These are phyloP conservation scores for Phasianus colchicus DNA, from an alignment of 2,113 vertebrate genomes.

Conservation along the genomic window DNA sequence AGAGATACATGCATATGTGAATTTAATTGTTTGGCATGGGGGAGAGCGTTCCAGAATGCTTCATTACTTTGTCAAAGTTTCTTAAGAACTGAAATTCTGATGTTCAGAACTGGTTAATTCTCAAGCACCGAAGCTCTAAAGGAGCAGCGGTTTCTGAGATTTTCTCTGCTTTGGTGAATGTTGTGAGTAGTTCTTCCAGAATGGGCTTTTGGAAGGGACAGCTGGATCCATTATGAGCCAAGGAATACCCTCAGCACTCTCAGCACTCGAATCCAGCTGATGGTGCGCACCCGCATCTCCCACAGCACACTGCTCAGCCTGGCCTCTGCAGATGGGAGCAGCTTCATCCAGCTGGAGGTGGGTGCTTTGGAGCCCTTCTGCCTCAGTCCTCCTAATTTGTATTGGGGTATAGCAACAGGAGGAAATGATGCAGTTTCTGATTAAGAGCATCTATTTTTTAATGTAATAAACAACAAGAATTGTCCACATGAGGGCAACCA, in stretches of 20 bases:
- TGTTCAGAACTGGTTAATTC: neutral
- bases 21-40: neutral
- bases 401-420: neutral
- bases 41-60: neutral
- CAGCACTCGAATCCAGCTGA: conserved; percentile 79
- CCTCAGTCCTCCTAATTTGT: neutral
- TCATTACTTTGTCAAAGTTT: neutral
- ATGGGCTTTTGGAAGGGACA: conserved; percentile 86
- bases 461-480: neutral
- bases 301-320: conserved; percentile 82
- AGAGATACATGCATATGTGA: neutral
- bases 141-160: neutral
- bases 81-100: neutral
- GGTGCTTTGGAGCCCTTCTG: neutral
- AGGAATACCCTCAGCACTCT: conserved; percentile 74
- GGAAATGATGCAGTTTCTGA: neutral
- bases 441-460: neutral
- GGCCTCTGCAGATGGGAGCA: conserved; percentile 72
- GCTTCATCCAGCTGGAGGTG: conserved; percentile 84
- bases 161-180: neutral
- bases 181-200: conserved; percentile 81
- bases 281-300: conserved; percentile 83
- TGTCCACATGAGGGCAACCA: neutral
- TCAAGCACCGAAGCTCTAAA: neutral
- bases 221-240: conserved; percentile 80